These are phyloP conservation scores for Cephus pulcher DNA, from an alignment of 2,888 invertebrate species.

Conservation along the genomic window DNA sequence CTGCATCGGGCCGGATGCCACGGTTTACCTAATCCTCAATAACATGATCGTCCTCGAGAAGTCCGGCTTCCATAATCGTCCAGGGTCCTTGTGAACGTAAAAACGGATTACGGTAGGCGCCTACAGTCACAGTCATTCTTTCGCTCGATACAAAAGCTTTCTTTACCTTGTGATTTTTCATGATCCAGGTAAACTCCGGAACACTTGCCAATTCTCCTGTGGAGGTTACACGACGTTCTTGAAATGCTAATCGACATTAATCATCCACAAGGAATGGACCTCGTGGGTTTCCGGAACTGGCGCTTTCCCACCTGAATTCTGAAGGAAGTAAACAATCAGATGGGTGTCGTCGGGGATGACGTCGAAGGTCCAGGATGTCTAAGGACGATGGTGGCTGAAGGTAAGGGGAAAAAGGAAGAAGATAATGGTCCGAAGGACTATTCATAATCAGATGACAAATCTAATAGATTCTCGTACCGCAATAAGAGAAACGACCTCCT, in stretches of 20 bases:
- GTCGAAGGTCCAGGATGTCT: conserved; percentile 4
- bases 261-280: not conserved
- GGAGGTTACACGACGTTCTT: not conserved
- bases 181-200: not conserved
- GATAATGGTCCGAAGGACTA: conserved; percentile 29
- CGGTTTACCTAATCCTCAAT: not conserved
- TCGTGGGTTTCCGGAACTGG: not conserved
- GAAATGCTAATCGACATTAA: not conserved
- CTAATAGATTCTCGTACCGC: conserved; percentile 43
- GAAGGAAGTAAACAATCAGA: conserved; percentile 16
- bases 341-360: conserved; percentile 2
- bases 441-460: conserved; percentile 50
- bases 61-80: not conserved
- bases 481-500: not conserved
- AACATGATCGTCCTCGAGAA: not conserved
- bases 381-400: conserved; percentile 15
- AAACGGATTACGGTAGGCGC: not conserved
- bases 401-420: conserved; percentile 10
- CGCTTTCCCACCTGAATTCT: not conserved
- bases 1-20: conserved; percentile 46
- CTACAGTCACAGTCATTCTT: not conserved
- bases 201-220: not conserved
- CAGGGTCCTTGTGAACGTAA: not conserved
- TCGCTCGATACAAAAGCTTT: not conserved
- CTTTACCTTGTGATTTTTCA: not conserved